Evolutionary conservation across 2,888 invertebrate genomes (phyloP).

Genomic region (Nyleta sp.): DNA sequence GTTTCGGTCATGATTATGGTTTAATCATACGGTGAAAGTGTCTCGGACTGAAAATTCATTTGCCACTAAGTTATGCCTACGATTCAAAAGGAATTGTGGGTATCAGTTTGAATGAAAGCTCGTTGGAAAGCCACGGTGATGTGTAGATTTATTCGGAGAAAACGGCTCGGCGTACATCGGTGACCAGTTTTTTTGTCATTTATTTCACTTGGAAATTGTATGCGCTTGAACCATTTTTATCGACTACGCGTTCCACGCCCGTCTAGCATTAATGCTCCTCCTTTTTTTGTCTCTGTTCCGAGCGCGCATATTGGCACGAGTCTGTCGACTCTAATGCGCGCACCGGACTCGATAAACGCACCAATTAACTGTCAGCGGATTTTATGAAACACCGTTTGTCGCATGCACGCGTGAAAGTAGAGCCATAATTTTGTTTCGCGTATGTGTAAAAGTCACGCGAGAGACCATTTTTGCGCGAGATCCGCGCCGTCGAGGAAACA

Average conservation of each 20-base stretch:
- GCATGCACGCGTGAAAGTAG: constrained; percentile 60
- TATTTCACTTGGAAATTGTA: constrained; percentile 66
- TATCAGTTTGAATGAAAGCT: constrained; percentile 65
- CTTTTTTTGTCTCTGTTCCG: too few species aligned
- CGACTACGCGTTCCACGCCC: constrained; percentile 56
- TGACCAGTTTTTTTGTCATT: constrained; percentile 63
- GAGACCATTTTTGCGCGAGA: constrained; percentile 46
- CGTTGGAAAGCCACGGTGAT: constrained; percentile 69
- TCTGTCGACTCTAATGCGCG: constrained; percentile 54
- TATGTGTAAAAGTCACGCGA: constrained; percentile 47
- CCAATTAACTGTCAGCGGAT: constrained; percentile 64
- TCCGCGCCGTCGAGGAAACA: constrained; percentile 33
- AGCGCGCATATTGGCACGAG: constrained; percentile 60
- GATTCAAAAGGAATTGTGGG: constrained; percentile 60
- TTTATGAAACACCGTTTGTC: constrained; percentile 64
- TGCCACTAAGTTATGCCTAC: constrained; percentile 55
- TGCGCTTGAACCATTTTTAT: constrained; percentile 66
- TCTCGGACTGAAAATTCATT: constrained; percentile 53
- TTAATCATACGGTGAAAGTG: constrained; percentile 60
- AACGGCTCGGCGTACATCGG: too few species aligned
- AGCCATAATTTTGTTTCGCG: constrained; percentile 53
- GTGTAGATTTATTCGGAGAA: constrained; percentile 72
- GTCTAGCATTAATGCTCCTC: constrained; percentile 57
- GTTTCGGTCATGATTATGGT: constrained; percentile 45
- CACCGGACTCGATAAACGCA: constrained; percentile 60